Conservation (phyloP, 2,113 vertebrate species). For the Passerina amoena region DNA sequence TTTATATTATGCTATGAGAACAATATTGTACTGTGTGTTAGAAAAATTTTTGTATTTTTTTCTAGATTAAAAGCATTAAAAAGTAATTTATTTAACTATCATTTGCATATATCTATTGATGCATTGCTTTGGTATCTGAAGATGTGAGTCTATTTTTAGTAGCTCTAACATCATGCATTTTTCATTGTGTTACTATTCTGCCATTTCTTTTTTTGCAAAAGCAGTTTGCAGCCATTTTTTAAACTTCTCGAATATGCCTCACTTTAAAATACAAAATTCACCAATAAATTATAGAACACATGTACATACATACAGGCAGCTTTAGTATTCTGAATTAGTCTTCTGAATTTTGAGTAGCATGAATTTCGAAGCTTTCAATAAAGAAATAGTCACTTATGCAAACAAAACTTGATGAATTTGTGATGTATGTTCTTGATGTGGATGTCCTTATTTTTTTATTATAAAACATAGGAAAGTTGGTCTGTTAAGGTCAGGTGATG, state of each 20-base stretch:
- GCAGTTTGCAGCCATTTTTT: neutral
- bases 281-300: neutral
- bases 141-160: neutral
- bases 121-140: neutral
- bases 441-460: neutral
- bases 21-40: neutral
- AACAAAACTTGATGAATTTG: neutral
- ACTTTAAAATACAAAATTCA: neutral
- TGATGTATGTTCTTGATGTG: neutral
- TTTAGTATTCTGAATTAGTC: neutral
- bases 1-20: neutral
- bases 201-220: neutral
- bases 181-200: neutral
- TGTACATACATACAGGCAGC: neutral
- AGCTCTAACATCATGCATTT: neutral
- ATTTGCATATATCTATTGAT: neutral
- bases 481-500: neutral
- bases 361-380: neutral
- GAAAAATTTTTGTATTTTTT: neutral
- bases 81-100: neutral
- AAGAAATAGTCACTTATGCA: neutral
- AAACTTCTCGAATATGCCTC: neutral
- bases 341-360: neutral
- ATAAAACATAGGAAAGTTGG: neutral
- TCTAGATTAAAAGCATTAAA: neutral